phyloP scores from a whole-genome alignment of 2,113 vertebrate genomes.

The Ciconia maguari region DNA sequence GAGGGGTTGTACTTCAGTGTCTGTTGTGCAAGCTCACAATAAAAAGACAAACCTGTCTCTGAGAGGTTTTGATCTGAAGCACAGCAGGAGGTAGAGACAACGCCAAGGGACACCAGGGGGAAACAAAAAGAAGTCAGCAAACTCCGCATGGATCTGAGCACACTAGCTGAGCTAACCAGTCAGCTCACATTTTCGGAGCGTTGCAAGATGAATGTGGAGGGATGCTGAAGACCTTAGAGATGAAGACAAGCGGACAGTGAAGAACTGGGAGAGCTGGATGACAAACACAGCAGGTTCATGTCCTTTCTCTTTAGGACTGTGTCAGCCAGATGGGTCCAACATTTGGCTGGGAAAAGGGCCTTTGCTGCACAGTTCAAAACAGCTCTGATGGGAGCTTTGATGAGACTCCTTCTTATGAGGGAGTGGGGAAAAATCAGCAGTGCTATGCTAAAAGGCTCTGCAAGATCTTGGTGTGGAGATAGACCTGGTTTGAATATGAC shows the following conservation, averaged over 20 bases:
- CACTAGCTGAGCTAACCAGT: not conserved
- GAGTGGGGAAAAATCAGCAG: not conserved
- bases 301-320: not conserved
- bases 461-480: not conserved
- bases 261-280: not conserved
- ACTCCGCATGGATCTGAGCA: rapidly evolving
- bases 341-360: not conserved
- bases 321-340: not conserved
- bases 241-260: not conserved
- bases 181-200: not conserved
- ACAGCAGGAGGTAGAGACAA: not conserved
- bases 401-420: not conserved
- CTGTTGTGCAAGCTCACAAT: not conserved
- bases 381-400: not conserved
- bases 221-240: not conserved
- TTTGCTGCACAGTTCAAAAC: not conserved
- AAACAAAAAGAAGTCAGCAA: too few species aligned
- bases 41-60: not conserved
- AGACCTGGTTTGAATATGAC: not conserved
- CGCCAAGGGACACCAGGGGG: too few species aligned
- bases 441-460: not conserved
- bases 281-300: not conserved
- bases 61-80: not conserved
- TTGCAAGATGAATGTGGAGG: not conserved
- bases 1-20: not conserved